Evolutionary conservation across 1,140 invertebrate genomes (phyloP).

Genomic region (Calycopis cecrops): DNA sequence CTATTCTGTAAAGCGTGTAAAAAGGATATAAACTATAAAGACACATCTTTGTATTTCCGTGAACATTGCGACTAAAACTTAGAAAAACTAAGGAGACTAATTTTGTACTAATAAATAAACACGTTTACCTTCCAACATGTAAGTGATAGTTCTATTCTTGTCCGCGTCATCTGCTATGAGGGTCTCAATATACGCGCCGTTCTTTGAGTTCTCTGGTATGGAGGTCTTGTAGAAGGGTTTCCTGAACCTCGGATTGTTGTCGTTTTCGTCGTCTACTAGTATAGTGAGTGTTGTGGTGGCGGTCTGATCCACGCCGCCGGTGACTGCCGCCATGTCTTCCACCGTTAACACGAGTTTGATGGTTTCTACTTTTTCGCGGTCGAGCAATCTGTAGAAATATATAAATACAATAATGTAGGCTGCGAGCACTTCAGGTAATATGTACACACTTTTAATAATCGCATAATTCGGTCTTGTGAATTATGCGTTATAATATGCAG

Average conservation of each 20-base stretch:
- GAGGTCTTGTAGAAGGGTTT: slow-evolving; percentile 86
- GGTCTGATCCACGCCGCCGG: slow-evolving; percentile 79
- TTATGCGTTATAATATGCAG: too few species aligned
- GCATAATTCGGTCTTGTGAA: too few species aligned
- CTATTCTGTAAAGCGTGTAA: too few species aligned
- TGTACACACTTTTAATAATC: too few species aligned
- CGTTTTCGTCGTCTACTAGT: slow-evolving; percentile 90
- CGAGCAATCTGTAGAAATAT: slow-evolving; percentile 76
- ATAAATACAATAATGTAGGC: too few species aligned
- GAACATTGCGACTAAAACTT: too few species aligned
- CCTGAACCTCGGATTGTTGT: slow-evolving; percentile 91
- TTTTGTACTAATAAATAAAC: slow-evolving; percentile 4
- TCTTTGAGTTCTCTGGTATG: slow-evolving; percentile 92
- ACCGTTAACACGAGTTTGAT: slow-evolving; percentile 86
- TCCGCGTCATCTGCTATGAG: slow-evolving; percentile 92
- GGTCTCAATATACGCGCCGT: slow-evolving; percentile 86
- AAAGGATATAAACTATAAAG: too few species aligned
- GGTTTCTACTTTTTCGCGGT: slow-evolving; percentile 89
- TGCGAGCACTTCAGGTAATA: too few species aligned
- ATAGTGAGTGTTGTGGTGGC: slow-evolving; percentile 85
- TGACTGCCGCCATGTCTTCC: slow-evolving; percentile 89
- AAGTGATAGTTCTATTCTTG: slow-evolving; percentile 90
- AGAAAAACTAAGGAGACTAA: too few species aligned
- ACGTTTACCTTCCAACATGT: slow-evolving; percentile 82
- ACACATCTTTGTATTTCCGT: too few species aligned